phyloP scores from a whole-genome alignment of 2,113 vertebrate genomes.

The Campylorhamphus procurvoides region DNA sequence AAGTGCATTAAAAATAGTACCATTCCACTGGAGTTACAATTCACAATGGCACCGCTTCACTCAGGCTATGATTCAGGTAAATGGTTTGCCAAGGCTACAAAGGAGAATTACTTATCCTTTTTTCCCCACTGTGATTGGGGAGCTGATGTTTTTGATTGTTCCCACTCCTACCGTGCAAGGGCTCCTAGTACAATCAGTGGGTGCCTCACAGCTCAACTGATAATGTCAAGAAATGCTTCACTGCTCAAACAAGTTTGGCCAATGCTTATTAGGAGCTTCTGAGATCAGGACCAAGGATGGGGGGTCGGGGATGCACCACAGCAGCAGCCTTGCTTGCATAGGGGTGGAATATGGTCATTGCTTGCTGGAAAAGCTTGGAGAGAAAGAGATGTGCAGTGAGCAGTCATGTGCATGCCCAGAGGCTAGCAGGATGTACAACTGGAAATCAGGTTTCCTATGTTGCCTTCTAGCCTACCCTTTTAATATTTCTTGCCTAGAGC shows the following conservation, averaged over 20 bases:
- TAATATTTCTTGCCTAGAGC: neutral
- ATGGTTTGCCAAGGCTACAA: neutral
- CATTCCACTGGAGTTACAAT: too few relatives aligned
- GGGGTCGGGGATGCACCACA: too few relatives aligned
- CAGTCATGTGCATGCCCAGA: neutral
- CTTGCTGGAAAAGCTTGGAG: neutral
- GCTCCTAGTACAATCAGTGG: fast-evolving
- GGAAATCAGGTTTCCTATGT: neutral
- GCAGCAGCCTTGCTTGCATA: neutral
- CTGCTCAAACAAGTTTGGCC: neutral
- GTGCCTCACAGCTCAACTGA: neutral
- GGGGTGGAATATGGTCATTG: neutral
- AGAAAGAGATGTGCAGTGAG: fast-evolving
- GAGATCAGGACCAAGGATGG: neutral
- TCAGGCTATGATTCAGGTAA: neutral
- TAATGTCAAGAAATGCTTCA: neutral
- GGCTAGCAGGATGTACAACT: neutral
- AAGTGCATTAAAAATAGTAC: neutral
- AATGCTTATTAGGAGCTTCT: neutral
- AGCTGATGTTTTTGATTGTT: neutral
- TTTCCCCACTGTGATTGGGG: neutral
- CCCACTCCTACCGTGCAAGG: neutral
- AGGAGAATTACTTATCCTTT: neutral
- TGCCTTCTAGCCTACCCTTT: neutral
- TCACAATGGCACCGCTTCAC: neutral